Conservation (phyloP, 2,888 invertebrate species). For the Agrenia bidenticulata region DNA sequence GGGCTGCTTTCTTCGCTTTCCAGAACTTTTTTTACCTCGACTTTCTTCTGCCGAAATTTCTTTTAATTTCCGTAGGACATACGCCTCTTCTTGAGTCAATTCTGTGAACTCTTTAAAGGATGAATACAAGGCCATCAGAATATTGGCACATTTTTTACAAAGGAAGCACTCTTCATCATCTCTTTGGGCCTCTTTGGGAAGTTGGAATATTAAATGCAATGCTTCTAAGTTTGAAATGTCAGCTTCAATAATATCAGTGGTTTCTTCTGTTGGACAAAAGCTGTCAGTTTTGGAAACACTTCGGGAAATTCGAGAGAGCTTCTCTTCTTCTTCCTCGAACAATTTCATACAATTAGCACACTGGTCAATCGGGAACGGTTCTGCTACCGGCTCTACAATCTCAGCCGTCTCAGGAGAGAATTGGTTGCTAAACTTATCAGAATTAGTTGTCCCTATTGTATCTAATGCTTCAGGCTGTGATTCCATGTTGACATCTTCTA, state of each 20-base stretch:
- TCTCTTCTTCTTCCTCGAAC: background rate
- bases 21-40: background rate
- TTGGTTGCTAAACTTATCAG: too few relatives aligned
- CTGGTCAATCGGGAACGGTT: background rate
- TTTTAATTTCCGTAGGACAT: background rate
- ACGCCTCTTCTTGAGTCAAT: background rate
- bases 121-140: background rate
- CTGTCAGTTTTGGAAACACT: background rate
- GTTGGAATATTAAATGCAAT: background rate
- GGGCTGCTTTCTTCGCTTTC: background rate
- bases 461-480: too few relatives aligned
- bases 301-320: background rate
- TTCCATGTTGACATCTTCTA: too few relatives aligned
- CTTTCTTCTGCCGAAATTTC: background rate
- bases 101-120: background rate
- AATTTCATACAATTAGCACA: background rate
- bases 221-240: background rate
- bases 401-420: too few relatives aligned
- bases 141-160: constrained; percentile 1
- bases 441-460: too few relatives aligned
- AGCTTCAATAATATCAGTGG: background rate
- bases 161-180: background rate
- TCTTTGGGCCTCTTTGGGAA: background rate
- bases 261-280: too few relatives aligned
- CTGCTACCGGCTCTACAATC: too few relatives aligned